Evolutionary conservation across 2,888 invertebrate genomes (phyloP).

Genomic region (Lycia hirtaria): DNA sequence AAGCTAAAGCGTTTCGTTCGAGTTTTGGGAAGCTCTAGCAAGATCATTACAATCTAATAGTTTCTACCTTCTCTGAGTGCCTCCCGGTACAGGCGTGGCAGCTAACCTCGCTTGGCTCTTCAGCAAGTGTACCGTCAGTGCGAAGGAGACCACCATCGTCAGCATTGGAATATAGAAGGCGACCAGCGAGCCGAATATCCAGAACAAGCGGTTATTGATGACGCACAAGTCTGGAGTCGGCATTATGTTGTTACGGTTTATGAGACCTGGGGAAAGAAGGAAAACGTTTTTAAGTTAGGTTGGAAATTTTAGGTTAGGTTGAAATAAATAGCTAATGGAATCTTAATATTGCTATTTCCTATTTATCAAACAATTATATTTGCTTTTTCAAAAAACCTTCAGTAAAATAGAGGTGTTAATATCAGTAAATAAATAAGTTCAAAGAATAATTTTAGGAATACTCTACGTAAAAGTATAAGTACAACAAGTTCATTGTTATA

Average conservation of each 20-base stretch:
- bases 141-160: slow-evolving; percentile 97
- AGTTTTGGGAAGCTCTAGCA: not conserved
- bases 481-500: too few relatives aligned
- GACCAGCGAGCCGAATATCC: slow-evolving; percentile 95
- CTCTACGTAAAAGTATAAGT: too few relatives aligned
- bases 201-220: slow-evolving; percentile 94
- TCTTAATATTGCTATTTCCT: too few relatives aligned
- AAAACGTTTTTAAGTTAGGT: slow-evolving; percentile 4
- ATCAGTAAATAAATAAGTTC: too few relatives aligned
- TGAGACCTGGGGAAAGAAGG: slow-evolving; percentile 85
- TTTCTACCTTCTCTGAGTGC: slow-evolving; percentile 71
- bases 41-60: not conserved
- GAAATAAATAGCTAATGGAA: not conserved
- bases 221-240: slow-evolving; percentile 90
- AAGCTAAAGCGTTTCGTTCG: too few relatives aligned
- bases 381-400: too few relatives aligned
- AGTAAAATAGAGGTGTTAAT: too few relatives aligned
- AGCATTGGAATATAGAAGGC: slow-evolving; percentile 98
- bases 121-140: slow-evolving; percentile 94
- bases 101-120: slow-evolving; percentile 91
- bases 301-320: not conserved
- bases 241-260: slow-evolving; percentile 92
- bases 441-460: too few relatives aligned
- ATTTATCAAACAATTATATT: not conserved
- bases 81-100: slow-evolving; percentile 80